Base-by-base conservation (phyloP, 2,113 vertebrate genomes). In the Gadus chalcogrammus region DNA sequence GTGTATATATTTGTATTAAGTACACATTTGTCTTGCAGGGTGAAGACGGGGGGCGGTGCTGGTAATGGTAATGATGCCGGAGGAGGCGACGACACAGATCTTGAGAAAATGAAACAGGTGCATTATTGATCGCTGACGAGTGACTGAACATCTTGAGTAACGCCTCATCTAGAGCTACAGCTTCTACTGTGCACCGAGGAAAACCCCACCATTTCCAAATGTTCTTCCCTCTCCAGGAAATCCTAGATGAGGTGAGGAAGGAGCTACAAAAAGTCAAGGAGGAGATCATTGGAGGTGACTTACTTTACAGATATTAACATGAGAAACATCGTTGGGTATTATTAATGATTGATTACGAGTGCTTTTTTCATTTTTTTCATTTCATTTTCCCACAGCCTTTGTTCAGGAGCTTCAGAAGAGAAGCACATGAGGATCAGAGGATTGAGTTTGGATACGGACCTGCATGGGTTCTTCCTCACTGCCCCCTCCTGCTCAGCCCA, bases 191-290 rank as follows among this genome's bases (percentile, higher is more conserved):
- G 15, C 55, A n/a, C n/a, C 16, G 4, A 16, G 55, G 55, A 58
- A 58, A 58, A 48, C 18, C 38, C 60, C 59, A 20, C 12, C n/a
- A 20, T 67, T 15, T 20, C 52, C 67, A 66, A 71, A 11, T 58
- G 31, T 17, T 68, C 65, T 15, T 22, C 65, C 28, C 69, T 74
- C 59, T 88, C 61, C 76, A 97, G 95, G 95, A 97, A 76, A 91
- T 97, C 66, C 85, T 97, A 68, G 94, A 97, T 71, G 95, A 96
- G 76, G 93, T 97, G 87, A 90, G 93, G 71, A 94, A 93, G 83
- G 95, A 97, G 76, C 73, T 97, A 28, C 95, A 94, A 89, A 97
- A 95, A 84, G 88, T 97, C 69, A 97, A 97, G 80, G 94, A 97
- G 64, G 95, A 97, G 86, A 97, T 97, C 53, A 95, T 97, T 62